These are phyloP conservation scores for Drosophila navojoa DNA, from an alignment of 1,140 invertebrate genomes.

Conservation along the genomic window DNA sequence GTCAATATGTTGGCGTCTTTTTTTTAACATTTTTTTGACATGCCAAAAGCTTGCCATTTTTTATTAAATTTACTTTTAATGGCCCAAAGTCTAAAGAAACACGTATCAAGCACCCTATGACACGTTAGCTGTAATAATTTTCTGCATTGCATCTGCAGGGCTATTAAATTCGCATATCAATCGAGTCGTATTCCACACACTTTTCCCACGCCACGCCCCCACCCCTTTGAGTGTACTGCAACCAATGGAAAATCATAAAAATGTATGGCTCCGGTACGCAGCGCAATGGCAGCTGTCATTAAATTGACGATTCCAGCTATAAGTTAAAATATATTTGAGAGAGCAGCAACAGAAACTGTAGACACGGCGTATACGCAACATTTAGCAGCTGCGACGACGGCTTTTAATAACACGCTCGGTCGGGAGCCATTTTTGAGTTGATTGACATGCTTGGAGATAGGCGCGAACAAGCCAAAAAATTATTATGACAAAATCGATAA, in stretches of 20 bases:
- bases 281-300: constrained; percentile 12
- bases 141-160: constrained; percentile 72
- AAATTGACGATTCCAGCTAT: constrained; percentile 45
- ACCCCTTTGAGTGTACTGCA: constrained; percentile 30
- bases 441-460: constrained; percentile 52
- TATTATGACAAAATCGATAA: constrained; percentile 58
- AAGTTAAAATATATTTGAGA: constrained; percentile 19
- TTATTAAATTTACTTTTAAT: constrained; percentile 76
- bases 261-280: constrained; percentile 63
- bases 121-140: constrained; percentile 62
- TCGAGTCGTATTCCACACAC: constrained; percentile 29
- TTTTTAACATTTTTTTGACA: constrained; percentile 31
- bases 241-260: constrained; percentile 77
- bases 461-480: constrained; percentile 30
- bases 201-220: constrained; percentile 52
- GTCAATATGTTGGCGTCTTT: constrained; percentile 64
- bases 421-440: constrained; percentile 9
- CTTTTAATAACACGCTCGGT: constrained; percentile 23
- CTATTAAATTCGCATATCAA: constrained; percentile 77
- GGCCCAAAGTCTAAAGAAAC: constrained; percentile 24
- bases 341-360: background rate
- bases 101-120: constrained; percentile 2
- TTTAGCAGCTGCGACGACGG: constrained; percentile 8
- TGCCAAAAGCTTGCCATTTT: constrained; percentile 27
- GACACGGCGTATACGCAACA: constrained; percentile 36